Base-by-base conservation (phyloP, 30 jellyfish, hydroid and myxozoan species). In the Aurelia sp. region DNA sequence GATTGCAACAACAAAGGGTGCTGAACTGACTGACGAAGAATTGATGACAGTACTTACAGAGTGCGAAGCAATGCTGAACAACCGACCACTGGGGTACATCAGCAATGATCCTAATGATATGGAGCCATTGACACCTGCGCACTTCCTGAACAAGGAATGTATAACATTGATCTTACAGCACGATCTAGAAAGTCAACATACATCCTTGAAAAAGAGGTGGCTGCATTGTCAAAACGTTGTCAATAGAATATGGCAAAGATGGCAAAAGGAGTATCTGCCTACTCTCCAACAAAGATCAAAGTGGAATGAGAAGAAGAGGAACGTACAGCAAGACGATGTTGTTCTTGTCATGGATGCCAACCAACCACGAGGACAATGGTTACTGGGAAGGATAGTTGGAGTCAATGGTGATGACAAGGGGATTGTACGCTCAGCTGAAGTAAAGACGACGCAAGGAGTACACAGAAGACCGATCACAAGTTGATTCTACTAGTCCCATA, bases 361-460 rank as follows among this genome's bases (percentile, higher is more conserved):
- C 60, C 86, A 55, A 27, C 82, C 86, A 75, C 76, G 86, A 61
- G 63, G 62, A 22, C 74, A 75, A 16, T 75, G 86, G 86, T 15
- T 75, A 61, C 44, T 75, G 57, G 86, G 74, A 51, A 75, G 62
- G 76, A 53, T 75, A 55, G 86, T 55, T 55, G 65, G 74, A 12
- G 73, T 75, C 17, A 55, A 53, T 61, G 19, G 74, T 55, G 86
- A 75, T 35, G 86, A 51, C 86, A 75, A 58, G 33, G 76, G 86
- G 10, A 51, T 61, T 21, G 86, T 75, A 11, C 75, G 86, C 51
- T 75, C 86, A 0, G 75, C 74, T 4, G 86, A 51, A 58, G 73
- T 58, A 23, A 33, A 61, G 74, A 58, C 74, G 22, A 61, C 27
- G 11, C 73, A 75, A 3, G 74, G 11, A 23, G 17, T 19, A 55